phyloP scores from a whole-genome alignment of 2,888 invertebrate species.

The Lasiommata megera region DNA sequence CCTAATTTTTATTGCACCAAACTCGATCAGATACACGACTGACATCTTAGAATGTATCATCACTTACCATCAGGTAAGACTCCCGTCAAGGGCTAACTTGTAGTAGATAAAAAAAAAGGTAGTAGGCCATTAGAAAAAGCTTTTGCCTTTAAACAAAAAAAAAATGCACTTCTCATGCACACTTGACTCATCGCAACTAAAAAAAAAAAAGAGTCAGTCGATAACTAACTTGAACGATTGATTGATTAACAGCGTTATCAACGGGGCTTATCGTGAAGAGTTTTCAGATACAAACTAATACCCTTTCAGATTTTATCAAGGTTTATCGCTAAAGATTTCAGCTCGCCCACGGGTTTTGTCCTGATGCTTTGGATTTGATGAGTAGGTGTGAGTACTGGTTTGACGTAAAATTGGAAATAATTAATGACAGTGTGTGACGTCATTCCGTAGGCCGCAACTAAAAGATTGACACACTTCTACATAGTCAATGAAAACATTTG shows the following conservation, averaged over 20 bases:
- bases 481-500: neutral
- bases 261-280: constrained; percentile 2
- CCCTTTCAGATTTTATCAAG: constrained; percentile 18
- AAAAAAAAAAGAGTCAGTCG: too few relatives aligned
- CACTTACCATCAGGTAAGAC: too few relatives aligned
- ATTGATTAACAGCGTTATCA: neutral
- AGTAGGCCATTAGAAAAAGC: too few relatives aligned
- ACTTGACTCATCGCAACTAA: too few relatives aligned
- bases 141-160: too few relatives aligned
- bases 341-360: neutral
- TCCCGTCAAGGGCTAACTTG: too few relatives aligned
- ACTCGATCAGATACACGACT: too few relatives aligned
- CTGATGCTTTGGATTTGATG: neutral
- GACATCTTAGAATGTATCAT: too few relatives aligned
- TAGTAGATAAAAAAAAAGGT: too few relatives aligned
- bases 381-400: too few relatives aligned
- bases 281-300: neutral
- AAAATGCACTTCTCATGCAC: too few relatives aligned
- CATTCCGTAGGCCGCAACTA: neutral
- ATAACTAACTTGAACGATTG: neutral
- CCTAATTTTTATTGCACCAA: too few relatives aligned
- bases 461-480: neutral
- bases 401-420: neutral
- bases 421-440: neutral
- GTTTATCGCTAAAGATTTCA: neutral